Base-by-base conservation (phyloP, 2,888 invertebrate species). In the Neelides folsomi region DNA sequence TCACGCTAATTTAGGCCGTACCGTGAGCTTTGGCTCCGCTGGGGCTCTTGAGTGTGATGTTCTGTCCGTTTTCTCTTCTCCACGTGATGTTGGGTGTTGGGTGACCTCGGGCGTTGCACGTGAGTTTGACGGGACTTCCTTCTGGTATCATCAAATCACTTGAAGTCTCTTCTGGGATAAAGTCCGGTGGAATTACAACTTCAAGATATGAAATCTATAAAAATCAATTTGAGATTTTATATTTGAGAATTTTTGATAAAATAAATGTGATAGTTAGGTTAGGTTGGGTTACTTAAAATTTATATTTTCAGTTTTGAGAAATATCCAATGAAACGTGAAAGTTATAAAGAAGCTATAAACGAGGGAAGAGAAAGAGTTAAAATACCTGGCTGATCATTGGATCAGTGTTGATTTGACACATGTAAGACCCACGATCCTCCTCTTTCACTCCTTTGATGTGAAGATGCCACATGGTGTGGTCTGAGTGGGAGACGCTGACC, bases 341-440 rank as follows among this genome's bases (percentile, higher is more conserved):
- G n/a, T n/a, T n/a, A n/a, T n/a, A n/a, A n/a, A n/a, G n/a, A n/a
- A n/a, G 27, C 4, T 27, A 27, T 27, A 27, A 27, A 27, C 3
- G 27, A 27, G 27, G 27, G 27, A 27, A 27, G 27, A 27, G 27
- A 27, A 27, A 50, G 49, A 47, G 47, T 50, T 51, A 40, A 68
- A 73, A 72, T 73, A 90, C 86, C 81, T 89, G 90, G 71, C 86
- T 86, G 72, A 86, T 85, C 90, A 90, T 90, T 0, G 90, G 92
- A 72, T 88, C 86, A 16, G 90, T 90, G 74, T 92, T 92, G 67
- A 92, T 82, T 74, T 92, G 90, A 72, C 90, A 92, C 88, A 89
- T 89, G 73, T 90, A 92, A 65, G 82, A 66, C 12, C 92, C 92
- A 46, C 82, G 78, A 71, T 93, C 92, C 68, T 88, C 87, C 68